These are phyloP conservation scores for Chamaetylas fuelleborni DNA, from an alignment of 2,113 vertebrate species.

Conservation along the genomic window DNA sequence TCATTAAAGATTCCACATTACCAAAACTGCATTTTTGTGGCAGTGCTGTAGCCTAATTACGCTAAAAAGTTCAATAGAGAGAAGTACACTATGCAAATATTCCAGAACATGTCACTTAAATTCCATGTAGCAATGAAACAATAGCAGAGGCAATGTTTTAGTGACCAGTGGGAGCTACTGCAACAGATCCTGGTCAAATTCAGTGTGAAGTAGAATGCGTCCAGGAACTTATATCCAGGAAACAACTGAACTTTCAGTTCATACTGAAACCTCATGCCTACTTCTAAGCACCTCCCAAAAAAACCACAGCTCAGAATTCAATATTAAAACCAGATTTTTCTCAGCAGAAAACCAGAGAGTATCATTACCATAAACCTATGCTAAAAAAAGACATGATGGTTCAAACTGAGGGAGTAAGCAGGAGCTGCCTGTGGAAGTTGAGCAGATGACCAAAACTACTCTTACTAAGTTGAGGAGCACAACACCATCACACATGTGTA, in stretches of 20 bases:
- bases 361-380: not conserved
- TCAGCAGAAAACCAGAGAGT: not conserved
- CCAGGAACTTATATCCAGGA: not conserved
- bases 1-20: not conserved
- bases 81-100: not conserved
- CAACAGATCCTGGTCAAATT: not conserved
- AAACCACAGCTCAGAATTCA: not conserved
- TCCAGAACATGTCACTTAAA: not conserved
- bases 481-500: fast-evolving
- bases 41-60: not conserved
- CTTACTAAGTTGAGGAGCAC: not conserved
- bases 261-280: not conserved
- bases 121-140: not conserved
- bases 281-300: not conserved
- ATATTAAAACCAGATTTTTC: slow-evolving; percentile 16
- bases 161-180: not conserved
- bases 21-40: not conserved
- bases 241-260: not conserved
- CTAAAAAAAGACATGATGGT: not conserved
- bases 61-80: not conserved
- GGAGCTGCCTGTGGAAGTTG: not conserved
- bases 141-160: not conserved
- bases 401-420: not conserved
- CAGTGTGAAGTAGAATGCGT: not conserved
- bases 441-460: not conserved